Percentiles rank a stretch among this genome's conserved stretches.
Conservation (phyloP, 2,113 vertebrate species). For the Petrocephalus zakoni region DNA sequence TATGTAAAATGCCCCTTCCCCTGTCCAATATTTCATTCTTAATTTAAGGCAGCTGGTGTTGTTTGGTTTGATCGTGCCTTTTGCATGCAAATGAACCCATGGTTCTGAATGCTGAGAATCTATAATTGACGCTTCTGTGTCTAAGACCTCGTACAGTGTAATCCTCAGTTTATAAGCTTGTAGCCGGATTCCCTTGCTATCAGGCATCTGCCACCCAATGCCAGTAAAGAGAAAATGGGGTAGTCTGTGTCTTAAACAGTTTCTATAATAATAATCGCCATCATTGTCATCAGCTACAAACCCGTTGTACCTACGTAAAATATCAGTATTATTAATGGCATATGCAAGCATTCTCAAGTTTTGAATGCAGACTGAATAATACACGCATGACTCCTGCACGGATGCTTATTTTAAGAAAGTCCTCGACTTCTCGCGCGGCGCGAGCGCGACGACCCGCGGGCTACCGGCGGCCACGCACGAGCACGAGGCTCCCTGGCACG, state of each 20-base stretch:
- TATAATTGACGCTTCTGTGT: neutral
- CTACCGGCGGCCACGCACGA: neutral
- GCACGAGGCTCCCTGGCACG: neutral
- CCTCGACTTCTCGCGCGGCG: neutral
- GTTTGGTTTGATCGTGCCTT: slow-evolving; percentile 4
- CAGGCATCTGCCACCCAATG: neutral
- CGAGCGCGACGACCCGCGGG: neutral
- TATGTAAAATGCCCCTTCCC: neutral
- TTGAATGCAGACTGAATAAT: neutral
- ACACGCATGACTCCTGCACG: neutral
- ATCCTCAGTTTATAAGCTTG: neutral
- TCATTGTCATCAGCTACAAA: neutral
- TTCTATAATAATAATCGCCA: neutral
- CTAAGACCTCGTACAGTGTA: neutral
- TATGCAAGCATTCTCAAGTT: neutral
- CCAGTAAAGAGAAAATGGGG: neutral
- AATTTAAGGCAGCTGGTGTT: slow-evolving; percentile 12
- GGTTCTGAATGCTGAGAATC: neutral
- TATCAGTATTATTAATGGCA: neutral
- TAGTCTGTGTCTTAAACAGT: neutral
- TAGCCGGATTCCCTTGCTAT: neutral
- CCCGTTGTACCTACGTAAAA: neutral
- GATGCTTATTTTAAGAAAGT: too few relatives aligned
- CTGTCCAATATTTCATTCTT: slow-evolving; percentile 15
- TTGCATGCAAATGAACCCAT: slow-evolving; percentile 3